These are phyloP conservation scores for Danaus melanippus DNA, from an alignment of 1,140 invertebrate genomes.

Conservation along the genomic window DNA sequence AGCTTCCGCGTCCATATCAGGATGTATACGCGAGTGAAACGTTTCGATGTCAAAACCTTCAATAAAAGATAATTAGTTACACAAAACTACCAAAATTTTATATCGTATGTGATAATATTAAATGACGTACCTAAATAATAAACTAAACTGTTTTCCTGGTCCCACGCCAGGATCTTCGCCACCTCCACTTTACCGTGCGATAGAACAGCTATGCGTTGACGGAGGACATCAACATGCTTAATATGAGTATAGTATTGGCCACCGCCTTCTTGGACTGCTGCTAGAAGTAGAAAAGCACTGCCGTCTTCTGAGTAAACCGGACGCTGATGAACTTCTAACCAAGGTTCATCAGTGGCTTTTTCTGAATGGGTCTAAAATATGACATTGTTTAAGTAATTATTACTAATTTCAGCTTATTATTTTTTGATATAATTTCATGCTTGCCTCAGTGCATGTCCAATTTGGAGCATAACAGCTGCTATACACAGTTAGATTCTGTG, in stretches of 20 bases:
- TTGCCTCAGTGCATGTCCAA: constrained; percentile 88
- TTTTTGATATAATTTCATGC: constrained; percentile 5
- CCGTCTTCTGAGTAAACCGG: constrained; percentile 88
- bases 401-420: background rate
- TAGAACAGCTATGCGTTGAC: constrained; percentile 86
- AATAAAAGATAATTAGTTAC: constrained; percentile 38
- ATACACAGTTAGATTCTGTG: constrained; percentile 88
- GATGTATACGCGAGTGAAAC: constrained; percentile 43
- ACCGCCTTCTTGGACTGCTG: constrained; percentile 85
- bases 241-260: constrained; percentile 91
- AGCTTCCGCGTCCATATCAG: constrained; percentile 49
- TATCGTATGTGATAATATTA: constrained; percentile 3
- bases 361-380: constrained; percentile 81
- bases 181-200: constrained; percentile 92
- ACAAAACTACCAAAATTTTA: constrained; percentile 10
- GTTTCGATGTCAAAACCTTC: constrained; percentile 59
- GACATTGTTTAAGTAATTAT: background rate
- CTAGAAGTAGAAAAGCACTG: constrained; percentile 86
- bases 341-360: constrained; percentile 84
- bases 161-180: constrained; percentile 85
- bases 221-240: constrained; percentile 86
- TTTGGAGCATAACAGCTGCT: constrained; percentile 83
- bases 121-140: constrained; percentile 79
- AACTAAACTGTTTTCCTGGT: constrained; percentile 85
- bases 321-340: constrained; percentile 87